Conservation (phyloP, 2,888 invertebrate genomes). For the Spatulosminthurus flaviceps region DNA sequence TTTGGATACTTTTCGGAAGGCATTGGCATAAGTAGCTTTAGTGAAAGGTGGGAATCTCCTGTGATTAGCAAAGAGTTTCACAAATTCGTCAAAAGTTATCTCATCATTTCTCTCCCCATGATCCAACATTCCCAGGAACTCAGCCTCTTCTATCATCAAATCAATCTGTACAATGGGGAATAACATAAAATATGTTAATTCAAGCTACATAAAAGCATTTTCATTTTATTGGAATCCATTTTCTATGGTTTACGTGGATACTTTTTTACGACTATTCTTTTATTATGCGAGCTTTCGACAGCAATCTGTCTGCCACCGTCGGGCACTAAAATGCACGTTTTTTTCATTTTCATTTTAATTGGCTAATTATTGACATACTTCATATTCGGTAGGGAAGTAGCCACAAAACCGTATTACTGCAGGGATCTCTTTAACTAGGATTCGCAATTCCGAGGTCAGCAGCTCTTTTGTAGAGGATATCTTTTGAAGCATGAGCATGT, state of each 20-base stretch:
- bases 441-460: slow-evolving; percentile 51
- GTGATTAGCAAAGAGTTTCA: slow-evolving; percentile 61
- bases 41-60: slow-evolving; percentile 47
- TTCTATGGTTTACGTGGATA: slow-evolving; percentile 10
- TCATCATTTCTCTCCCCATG: slow-evolving; percentile 48
- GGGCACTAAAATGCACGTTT: not conserved
- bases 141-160: slow-evolving; percentile 60
- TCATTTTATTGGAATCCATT: not conserved
- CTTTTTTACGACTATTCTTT: not conserved
- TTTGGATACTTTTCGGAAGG: slow-evolving; percentile 38
- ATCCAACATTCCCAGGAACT: slow-evolving; percentile 47
- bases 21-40: slow-evolving; percentile 48
- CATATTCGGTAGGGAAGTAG: slow-evolving; percentile 61
- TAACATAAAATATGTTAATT: too few species aligned
- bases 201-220: too few species aligned
- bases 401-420: slow-evolving; percentile 60
- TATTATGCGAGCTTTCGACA: not conserved
- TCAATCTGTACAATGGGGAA: slow-evolving; percentile 48
- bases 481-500: slow-evolving; percentile 58
- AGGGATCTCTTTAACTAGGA: slow-evolving; percentile 61
- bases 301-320: too few species aligned
- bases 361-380: slow-evolving; percentile 50
- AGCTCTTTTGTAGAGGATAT: slow-evolving; percentile 55
- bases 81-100: slow-evolving; percentile 58
- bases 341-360: not conserved